Base-by-base conservation (phyloP, 1,140 invertebrate genomes). In the Lineus longissimus region DNA sequence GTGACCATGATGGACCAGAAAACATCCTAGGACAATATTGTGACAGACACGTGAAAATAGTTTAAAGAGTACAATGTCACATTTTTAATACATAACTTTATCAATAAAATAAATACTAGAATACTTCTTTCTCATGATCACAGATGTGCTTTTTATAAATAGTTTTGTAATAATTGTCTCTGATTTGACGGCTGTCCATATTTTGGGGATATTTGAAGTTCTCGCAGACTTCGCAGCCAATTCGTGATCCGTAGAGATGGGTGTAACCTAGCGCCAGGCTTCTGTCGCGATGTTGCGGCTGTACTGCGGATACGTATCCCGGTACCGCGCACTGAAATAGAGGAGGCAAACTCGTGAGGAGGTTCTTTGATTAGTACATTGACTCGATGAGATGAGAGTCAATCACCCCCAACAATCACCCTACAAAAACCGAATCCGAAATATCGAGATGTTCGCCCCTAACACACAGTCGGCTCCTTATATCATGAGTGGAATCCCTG, bases 221-320 rank as follows among this genome's bases (percentile, higher is more conserved):
- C 4, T 51, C 47, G 25, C 47, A 23, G 4, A 51, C 47, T 51
- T 27, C 47, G 25, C 47, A 51, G 4, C 47, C 47, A 27, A 27
- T 27, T 9, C 47, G 47, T 9, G 25, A 23, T n/a, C n/a, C 25
- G 19, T 51, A 19, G 6, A 51, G n/a, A 9, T 6, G n/a, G 25
- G 19, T 51, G 47, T 51, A 51, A 51, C 25, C 47, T 19, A 57
- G 27, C 76, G 58, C 76, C 76, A 78, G 36, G 73, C 73, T 57
- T 77, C 73, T 15, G 70, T 63, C 19, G 75, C 59, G 29, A 76
- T 71, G 57, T 74, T 73, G 17, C 74, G 59, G 60, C 66, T 71
- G 63, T 75, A 76, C 58, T 77, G 75, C 11, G 76, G 76, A 57
- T 77, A 74, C 7, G 71, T 75, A 54, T 77, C 75, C 25, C 75